These are phyloP conservation scores for Zelostemma sp. DNA, from an alignment of 1,140 invertebrate genomes.

Conservation along the genomic window DNA sequence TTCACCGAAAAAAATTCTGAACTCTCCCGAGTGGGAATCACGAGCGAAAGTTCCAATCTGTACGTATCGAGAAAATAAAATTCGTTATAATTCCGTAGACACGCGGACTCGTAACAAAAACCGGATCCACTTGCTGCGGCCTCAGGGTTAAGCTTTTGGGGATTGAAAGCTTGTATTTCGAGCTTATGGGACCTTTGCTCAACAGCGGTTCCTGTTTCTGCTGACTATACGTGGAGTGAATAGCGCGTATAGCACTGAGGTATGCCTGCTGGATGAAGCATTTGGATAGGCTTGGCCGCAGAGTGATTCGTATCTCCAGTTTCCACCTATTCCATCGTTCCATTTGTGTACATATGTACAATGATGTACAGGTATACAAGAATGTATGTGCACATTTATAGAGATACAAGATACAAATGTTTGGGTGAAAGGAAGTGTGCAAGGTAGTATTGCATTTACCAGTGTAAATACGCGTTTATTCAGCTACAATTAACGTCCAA, in stretches of 20 bases:
- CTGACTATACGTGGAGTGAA: slow-evolving; percentile 15
- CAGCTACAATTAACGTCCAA: slow-evolving; percentile 31
- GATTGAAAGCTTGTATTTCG: slow-evolving; percentile 17
- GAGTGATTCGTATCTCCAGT: slow-evolving; percentile 18
- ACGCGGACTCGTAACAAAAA: background rate
- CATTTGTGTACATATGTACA: too few species aligned
- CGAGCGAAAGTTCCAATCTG: too few species aligned
- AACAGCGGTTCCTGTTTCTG: slow-evolving; percentile 29
- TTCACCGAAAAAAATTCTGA: too few species aligned
- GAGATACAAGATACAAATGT: background rate
- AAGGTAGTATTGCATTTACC: slow-evolving; percentile 20
- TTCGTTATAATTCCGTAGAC: background rate
- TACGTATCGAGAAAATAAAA: background rate
- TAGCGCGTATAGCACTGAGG: slow-evolving; percentile 20
- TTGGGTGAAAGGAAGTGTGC: slow-evolving; percentile 6
- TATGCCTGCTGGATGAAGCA: slow-evolving; percentile 20
- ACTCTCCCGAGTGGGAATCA: too few species aligned
- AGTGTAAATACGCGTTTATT: slow-evolving; percentile 29
- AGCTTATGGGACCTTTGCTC: slow-evolving; percentile 13
- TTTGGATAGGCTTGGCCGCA: slow-evolving; percentile 20
- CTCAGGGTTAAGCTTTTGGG: slow-evolving; percentile 21
- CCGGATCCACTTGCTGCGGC: slow-evolving; percentile 6
- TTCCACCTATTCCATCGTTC: too few species aligned
- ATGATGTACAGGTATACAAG: background rate
- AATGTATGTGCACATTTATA: background rate